Base-by-base conservation (phyloP, 2,113 vertebrate genomes). In the Ondatra zibethicus region DNA sequence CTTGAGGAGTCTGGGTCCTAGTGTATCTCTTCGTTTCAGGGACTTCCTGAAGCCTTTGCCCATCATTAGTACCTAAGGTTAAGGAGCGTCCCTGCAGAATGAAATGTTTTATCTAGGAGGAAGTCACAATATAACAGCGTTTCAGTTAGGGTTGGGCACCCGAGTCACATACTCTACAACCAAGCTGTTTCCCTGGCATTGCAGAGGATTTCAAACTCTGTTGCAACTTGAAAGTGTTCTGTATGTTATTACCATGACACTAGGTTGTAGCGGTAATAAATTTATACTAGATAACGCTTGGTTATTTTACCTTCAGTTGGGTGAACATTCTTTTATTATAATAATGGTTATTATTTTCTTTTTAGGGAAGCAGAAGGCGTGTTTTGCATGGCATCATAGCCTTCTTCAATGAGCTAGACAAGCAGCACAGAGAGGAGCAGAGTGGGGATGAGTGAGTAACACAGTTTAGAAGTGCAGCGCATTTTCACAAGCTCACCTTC, bases 321-420 rank as follows among this genome's bases (percentile, higher is more conserved):
- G 23, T 68, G 45, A 63, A 8, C 27, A 77, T 21, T 65, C 80
- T 21, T 92, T 77, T 58, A 82, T 61, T 42, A 42, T 42, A 45
- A 65, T 84, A 63, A 63, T 42, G 17, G 14, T 77, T 29, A 55
- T 82, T 6, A 55, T 88, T 4, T 89, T 3, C 89, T 78, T 65
- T 95, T 14, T 96, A 99, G 99, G 99, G 99, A 78, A 99, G 99
- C 98, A 99, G 99, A 98, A 99, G 98, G 91, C 98, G 97, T 94
- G 98, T 99, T 97, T 97, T 99, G 92, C 99, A 99, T 75, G 99
- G 99, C 98, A 99, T 99, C 87, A 98, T 99, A 65, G 93, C n/a
- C 68, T 99, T 99, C 98, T 99, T 99, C 98, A 99, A 98, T 82
- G 98, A 99, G 89, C 98, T 99, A 93, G 99, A 99, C 88, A 93